A percentile compares a stretch with the other conserved stretches of the same genome.
phyloP scores from a whole-genome alignment of 2,797 vertebrate species.

The Manis pentadactyla region DNA sequence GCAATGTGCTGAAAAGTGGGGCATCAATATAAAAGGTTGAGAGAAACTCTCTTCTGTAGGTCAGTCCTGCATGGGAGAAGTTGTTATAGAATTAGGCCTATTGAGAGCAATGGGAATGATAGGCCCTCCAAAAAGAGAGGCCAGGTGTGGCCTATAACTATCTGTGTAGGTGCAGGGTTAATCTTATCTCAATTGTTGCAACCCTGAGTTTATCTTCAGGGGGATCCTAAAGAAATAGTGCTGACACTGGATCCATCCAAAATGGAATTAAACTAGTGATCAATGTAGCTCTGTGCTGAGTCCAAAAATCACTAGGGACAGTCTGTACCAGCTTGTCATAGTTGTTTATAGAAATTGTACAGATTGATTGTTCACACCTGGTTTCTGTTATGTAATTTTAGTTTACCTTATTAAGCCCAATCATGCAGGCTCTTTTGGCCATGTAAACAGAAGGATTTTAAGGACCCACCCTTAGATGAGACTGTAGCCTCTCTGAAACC shows the following conservation, averaged over 20 bases:
- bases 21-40: not conserved
- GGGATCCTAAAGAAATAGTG: not conserved
- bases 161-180: not conserved
- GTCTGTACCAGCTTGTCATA: not conserved
- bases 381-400: not conserved
- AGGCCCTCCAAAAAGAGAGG: not conserved
- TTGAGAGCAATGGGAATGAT: not conserved
- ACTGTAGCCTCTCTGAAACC: not conserved
- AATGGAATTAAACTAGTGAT: not conserved
- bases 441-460: not conserved
- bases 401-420: not conserved
- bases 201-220: not conserved
- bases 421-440: not conserved
- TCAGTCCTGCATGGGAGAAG: not conserved
- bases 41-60: not conserved
- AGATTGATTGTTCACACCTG: not conserved
- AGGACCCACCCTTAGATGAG: not conserved
- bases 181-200: not conserved
- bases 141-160: not conserved
- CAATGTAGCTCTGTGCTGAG: not conserved
- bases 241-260: not conserved
- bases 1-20: not conserved
- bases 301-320: not conserved
- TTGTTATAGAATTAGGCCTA: not conserved
- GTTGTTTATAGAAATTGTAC: not conserved